Base-by-base conservation (phyloP, 2,888 invertebrate genomes). In the Zele albiditarsus region DNA sequence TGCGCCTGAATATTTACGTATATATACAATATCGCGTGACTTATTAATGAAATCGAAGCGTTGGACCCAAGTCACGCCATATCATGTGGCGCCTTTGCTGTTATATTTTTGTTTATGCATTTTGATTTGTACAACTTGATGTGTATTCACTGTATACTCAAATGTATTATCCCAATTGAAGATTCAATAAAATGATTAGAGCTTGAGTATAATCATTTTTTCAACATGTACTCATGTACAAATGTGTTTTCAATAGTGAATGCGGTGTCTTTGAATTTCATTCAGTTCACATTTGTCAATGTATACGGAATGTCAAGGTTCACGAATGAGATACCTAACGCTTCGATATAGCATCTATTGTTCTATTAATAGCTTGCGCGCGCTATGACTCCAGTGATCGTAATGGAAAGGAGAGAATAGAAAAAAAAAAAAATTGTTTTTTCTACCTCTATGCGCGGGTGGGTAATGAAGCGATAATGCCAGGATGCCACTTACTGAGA, bases 391-490 rank as follows among this genome's bases (percentile, higher is more conserved):
- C 60, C 63, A 74, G 60, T 53, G 53, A 49, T 57, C 68, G 70
- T 38, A 57, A n/a, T 53, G 20, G 33, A 16, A n/a, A n/a, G 42
- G 69, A 67, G 25, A 49, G 42, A 33, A 68, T 12, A 16, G 28
- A 62, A 53, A 23, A 65, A 74, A 20, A 10, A 60, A 20, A 1
- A 53, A 27, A 14, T 58, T 42, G 28, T 62, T 28, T 62, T 42
- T 72, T 65, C 28, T 33, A 27, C 12, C 49, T 5, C 25, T 68
- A 71, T 53, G 63, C 73, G 78, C 76, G 80, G 80, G 79, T 77
- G 79, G 79, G 79, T 82, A 85, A 83, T 80, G 83, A 84, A 80
- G 82, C 84, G 78, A 77, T 79, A 78, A 83, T 81, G 81, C 80
- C 74, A 76, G 66, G 78, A 79, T 77, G 76, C 78, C 75, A 81